phyloP scores from a whole-genome alignment of 1,140 invertebrate species.

The Sitodiplosis mosellana region DNA sequence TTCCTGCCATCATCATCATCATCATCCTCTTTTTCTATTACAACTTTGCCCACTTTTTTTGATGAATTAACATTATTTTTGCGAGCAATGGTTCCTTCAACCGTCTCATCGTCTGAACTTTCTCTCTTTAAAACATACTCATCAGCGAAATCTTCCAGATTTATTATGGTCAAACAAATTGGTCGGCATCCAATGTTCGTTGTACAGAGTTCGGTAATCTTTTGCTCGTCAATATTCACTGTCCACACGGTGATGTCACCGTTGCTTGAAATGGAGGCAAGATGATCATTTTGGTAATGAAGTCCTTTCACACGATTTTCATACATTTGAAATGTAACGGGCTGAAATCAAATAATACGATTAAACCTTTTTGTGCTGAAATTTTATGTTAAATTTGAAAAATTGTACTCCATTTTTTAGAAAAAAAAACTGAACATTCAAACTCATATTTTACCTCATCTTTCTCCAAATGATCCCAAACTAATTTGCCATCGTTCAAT shows the following conservation, averaged over 20 bases:
- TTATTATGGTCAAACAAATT: conserved; percentile 32
- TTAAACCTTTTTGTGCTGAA: conserved; percentile 41
- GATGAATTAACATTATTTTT: conserved; percentile 4
- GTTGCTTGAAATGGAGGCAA: conserved; percentile 49
- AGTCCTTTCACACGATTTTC: conserved; percentile 40
- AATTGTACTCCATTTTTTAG: background rate
- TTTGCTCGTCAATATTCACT: conserved; percentile 26
- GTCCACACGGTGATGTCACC: conserved; percentile 65
- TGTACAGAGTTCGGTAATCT: conserved; percentile 29
- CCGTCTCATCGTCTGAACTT: too few relatives aligned
- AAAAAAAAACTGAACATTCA: background rate
- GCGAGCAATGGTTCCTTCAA: too few relatives aligned
- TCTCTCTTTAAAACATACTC: too few relatives aligned
- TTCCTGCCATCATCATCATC: too few relatives aligned
- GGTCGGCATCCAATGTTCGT: conserved; percentile 36
- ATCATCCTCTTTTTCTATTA: background rate
- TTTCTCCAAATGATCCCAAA: conserved; percentile 20
- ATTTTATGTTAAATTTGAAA: conserved; percentile 25
- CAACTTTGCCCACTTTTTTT: background rate
- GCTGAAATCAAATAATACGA: conserved; percentile 42
- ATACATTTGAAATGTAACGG: conserved; percentile 21
- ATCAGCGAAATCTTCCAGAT: conserved; percentile 4
- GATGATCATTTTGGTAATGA: conserved; percentile 27
- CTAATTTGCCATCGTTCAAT: conserved; percentile 48
- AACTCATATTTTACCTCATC: conserved; percentile 2